Evolutionary conservation across 2,113 vertebrate species (phyloP).

Genomic region (Micromys minutus): DNA sequence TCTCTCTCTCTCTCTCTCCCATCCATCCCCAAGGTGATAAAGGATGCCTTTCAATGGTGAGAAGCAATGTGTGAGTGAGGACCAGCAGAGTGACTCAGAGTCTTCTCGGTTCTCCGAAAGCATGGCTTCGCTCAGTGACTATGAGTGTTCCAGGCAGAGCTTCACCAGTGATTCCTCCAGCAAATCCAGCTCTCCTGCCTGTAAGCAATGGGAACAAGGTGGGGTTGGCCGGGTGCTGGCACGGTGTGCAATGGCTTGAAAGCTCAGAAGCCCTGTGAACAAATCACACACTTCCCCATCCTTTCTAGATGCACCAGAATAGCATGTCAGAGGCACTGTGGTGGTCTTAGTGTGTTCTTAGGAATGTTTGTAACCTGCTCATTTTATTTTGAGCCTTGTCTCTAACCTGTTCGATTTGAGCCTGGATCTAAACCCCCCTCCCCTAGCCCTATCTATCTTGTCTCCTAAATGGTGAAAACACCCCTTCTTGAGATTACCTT

Average conservation of each 20-base stretch:
- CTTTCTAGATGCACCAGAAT: background rate
- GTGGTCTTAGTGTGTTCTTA: background rate
- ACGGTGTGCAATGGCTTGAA: background rate
- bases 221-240: background rate
- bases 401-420: background rate
- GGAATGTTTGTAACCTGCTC: background rate
- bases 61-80: slow-evolving; percentile 87
- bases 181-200: slow-evolving; percentile 93
- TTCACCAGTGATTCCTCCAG: slow-evolving; percentile 94
- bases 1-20: background rate
- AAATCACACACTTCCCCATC: background rate
- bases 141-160: slow-evolving; percentile 91
- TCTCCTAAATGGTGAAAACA: background rate
- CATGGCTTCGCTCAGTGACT: slow-evolving; percentile 89
- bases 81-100: slow-evolving; percentile 90
- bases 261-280: background rate
- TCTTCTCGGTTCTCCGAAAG: slow-evolving; percentile 90
- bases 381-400: slow-evolving; percentile 6
- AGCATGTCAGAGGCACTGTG: background rate
- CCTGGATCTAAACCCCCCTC: background rate
- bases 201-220: slow-evolving; percentile 84
- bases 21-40: slow-evolving; percentile 40
- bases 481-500: background rate
- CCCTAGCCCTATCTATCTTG: background rate
- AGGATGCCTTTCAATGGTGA: slow-evolving; percentile 93